Evolutionary conservation across 2,797 vertebrate species (phyloP).

Genomic region (Tolypeutes matacus): DNA sequence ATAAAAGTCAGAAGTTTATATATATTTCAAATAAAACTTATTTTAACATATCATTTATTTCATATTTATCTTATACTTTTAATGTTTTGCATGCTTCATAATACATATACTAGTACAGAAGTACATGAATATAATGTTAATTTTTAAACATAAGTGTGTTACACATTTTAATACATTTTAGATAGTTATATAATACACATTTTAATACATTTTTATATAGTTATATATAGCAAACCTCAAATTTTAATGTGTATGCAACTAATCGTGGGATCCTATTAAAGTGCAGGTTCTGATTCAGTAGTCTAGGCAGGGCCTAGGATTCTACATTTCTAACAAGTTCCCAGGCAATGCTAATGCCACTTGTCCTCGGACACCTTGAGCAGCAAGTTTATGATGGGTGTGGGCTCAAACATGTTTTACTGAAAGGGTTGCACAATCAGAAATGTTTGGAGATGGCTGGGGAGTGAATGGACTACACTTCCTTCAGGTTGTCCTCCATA

Average conservation of each 20-base stretch:
- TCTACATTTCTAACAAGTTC: background rate
- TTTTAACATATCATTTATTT: constrained; percentile 43
- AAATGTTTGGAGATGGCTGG: background rate
- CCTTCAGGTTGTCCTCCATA: background rate
- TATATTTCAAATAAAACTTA: constrained; percentile 5
- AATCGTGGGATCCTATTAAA: constrained; percentile 43
- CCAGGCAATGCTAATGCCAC: background rate
- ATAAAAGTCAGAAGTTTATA: background rate
- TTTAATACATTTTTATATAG: background rate
- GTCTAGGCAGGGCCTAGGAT: background rate
- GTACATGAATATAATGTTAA: constrained; percentile 28
- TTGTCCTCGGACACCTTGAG: constrained; percentile 19
- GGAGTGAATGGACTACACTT: background rate
- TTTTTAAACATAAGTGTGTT: background rate
- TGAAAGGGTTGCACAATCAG: background rate
- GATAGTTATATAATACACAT: background rate
- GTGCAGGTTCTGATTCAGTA: constrained; percentile 13
- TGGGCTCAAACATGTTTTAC: background rate
- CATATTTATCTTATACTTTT: constrained; percentile 40
- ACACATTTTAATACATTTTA: background rate
- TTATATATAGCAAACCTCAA: constrained; percentile 9
- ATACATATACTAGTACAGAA: background rate
- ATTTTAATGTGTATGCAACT: constrained; percentile 1
- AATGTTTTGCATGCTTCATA: constrained; percentile 43
- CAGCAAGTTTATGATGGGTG: background rate